These are phyloP conservation scores for Drosophila insularis DNA, from an alignment of 1,140 invertebrate genomes.

Conservation along the genomic window DNA sequence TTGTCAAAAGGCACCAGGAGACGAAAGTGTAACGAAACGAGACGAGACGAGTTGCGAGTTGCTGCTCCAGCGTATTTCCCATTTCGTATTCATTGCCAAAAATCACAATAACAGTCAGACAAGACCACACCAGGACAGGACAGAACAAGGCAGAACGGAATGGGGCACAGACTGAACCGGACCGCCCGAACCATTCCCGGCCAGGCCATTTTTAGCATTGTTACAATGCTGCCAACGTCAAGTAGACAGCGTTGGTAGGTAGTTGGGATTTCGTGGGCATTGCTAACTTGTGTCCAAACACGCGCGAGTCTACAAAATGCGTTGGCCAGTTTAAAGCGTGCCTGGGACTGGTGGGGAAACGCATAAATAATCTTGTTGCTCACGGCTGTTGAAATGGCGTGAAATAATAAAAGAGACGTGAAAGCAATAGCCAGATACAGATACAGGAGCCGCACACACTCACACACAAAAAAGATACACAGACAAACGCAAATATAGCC, in stretches of 20 bases:
- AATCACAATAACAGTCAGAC: slow-evolving; percentile 71
- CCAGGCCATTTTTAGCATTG: slow-evolving; percentile 33
- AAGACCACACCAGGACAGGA: slow-evolving; percentile 1
- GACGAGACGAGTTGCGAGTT: slow-evolving; percentile 21
- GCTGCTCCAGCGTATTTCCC: slow-evolving; percentile 36
- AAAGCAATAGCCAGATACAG: slow-evolving; percentile 67
- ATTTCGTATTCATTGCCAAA: slow-evolving; percentile 81
- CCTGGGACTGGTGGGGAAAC: slow-evolving; percentile 65
- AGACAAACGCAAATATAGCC: neutral
- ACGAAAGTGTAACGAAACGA: slow-evolving; percentile 15
- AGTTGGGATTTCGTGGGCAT: slow-evolving; percentile 11
- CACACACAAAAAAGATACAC: neutral
- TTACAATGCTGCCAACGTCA: slow-evolving; percentile 50
- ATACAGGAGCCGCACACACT: neutral
- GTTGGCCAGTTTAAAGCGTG: slow-evolving; percentile 67
- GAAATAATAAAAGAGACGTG: slow-evolving; percentile 80
- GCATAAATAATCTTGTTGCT: slow-evolving; percentile 82
- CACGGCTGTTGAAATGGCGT: slow-evolving; percentile 81
- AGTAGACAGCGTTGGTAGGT: slow-evolving; percentile 50
- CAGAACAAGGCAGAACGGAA: neutral
- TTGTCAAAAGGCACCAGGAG: slow-evolving; percentile 73
- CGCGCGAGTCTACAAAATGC: slow-evolving; percentile 71
- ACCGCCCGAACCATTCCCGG: neutral
- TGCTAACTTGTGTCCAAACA: slow-evolving; percentile 73
- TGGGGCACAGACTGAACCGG: slow-evolving; percentile 4